Evolutionary conservation across 1,140 invertebrate genomes (phyloP).

Genomic region (Pseudoatta argentina): DNA sequence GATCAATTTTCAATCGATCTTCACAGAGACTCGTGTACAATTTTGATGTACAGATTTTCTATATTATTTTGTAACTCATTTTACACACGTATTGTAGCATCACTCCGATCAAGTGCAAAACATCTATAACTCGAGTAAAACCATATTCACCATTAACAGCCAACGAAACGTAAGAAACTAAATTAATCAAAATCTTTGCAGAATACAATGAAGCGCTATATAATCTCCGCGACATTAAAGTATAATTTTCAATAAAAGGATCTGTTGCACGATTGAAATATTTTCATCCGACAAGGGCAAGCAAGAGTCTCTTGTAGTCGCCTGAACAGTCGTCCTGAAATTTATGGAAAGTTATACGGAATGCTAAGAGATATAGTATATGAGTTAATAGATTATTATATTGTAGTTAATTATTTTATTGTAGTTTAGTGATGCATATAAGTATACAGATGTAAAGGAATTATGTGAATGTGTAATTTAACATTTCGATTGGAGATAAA

Average conservation of each 20-base stretch:
- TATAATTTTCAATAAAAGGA: slow-evolving; percentile 68
- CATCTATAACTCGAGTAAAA: slow-evolving; percentile 18
- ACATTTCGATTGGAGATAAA: background rate
- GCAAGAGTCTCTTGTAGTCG: slow-evolving; percentile 96
- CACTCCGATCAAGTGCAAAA: slow-evolving; percentile 14
- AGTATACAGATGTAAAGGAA: slow-evolving; percentile 9
- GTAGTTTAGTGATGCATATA: background rate
- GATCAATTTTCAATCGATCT: background rate
- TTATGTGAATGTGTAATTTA: slow-evolving; percentile 37
- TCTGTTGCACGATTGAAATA: slow-evolving; percentile 67
- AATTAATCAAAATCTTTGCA: slow-evolving; percentile 43
- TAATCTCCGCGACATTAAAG: slow-evolving; percentile 50
- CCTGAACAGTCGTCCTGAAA: slow-evolving; percentile 96
- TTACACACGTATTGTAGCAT: slow-evolving; percentile 21
- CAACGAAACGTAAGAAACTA: slow-evolving; percentile 40
- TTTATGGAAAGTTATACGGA: slow-evolving; percentile 79
- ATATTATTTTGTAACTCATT: slow-evolving; percentile 21
- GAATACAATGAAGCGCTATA: slow-evolving; percentile 42
- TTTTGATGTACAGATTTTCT: background rate
- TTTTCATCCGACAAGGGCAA: slow-evolving; percentile 92
- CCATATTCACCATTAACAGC: slow-evolving; percentile 50
- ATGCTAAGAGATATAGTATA: slow-evolving; percentile 10
- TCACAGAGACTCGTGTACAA: background rate
- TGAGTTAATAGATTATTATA: slow-evolving; percentile 37
- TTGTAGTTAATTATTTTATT: slow-evolving; percentile 28